Base-by-base conservation (phyloP, 2,113 vertebrate genomes). In the Puntigrus tetrazona region DNA sequence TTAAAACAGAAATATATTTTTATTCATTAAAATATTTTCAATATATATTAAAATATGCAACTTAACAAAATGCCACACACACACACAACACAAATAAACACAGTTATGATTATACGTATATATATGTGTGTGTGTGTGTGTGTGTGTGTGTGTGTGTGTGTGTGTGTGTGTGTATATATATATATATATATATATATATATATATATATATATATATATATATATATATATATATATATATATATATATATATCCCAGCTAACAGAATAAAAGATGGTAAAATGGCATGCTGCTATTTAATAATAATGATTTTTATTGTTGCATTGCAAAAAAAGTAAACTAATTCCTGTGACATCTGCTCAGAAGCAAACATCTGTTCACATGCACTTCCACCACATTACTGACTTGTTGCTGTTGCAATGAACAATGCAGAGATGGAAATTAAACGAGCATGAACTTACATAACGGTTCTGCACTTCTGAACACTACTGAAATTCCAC, bases 351-450 rank as follows among this genome's bases (percentile, higher is more conserved):
- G 31, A 34, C 59, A 65, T 67, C 78, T 70, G 65, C 36, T 70
- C 20, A 67, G 5, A 20, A 13, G 20, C 29, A 52, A 55, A 27
- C 80, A 70, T 82, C 65, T 70, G 80, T 50, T 81, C 65, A 52
- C 29, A 13, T 45, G 38, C 13, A 10, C 31, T 36, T 55, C 13
- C 22, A 69, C 61, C 45, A 38, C 80, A 70, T 70, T 52, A 70
- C 20, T 25, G 29, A 82, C 57, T 81, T 81, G 57, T 78, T 78
- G 77, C 77, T 43, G n/a, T 61, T 78, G 36, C 36, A 78, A 43
- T 61, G 7, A 78, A 78, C 55, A 78, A 38, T 59, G 75, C 50
- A 59, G 31, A 78, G 22, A 38, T 11, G 10, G 65, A 69, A 69
- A 38, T 2, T 0, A 73, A 73, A 25, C 38, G 16, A 43, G 11